Base-by-base conservation (phyloP, 2,888 invertebrate species). In the Empis stercorea region DNA sequence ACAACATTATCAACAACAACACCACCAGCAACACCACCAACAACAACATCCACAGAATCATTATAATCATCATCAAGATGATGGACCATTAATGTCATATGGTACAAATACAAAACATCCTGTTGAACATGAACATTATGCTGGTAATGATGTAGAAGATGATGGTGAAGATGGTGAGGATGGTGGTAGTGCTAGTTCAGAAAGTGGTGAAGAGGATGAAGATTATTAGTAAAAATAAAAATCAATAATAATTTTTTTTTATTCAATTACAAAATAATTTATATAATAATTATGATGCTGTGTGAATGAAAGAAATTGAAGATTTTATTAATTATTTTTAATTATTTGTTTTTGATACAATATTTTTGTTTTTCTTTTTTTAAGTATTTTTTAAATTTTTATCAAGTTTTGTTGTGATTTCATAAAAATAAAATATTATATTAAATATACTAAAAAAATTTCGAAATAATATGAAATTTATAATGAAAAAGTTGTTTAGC, bases 171-270 rank as follows among this genome's bases (percentile, higher is more conserved):
- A 51, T 23, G 50, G 42, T 10, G 50, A 52, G 13, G 45, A 48
- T 40, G 40, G 14, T 49, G 56, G 59, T 43, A 56, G 56, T 39
- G 60, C 61, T 45, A 61, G 58, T 17, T 59, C 57, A 10, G 59
- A 16, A 16, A n/a, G 54, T 60, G 60, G 59, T 60, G 62, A 62
- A 56, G 63, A 61, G 52, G 54, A 58, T 52, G 61, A 61, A 47
- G 61, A 60, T 54, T 56, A 55, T 51, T 54, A 56, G 45, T 43
- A 45, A 32, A 13, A 20, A 13, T 20, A 14, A 34, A 27, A 20
- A 37, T 9, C 11, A 9, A 43, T 40, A 38, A 44, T n/a, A n/a
- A n/a, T n/a, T n/a, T n/a, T n/a, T n/a, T n/a, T n/a, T n/a, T n/a
- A n/a, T n/a, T n/a, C 43, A 47, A 37, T 49, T 47, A 47, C 44